Evolutionary conservation across 2,888 invertebrate genomes (phyloP), one percentile per base, ranked within the genome.

Genomic region (Cephus sareptanus): DNA sequence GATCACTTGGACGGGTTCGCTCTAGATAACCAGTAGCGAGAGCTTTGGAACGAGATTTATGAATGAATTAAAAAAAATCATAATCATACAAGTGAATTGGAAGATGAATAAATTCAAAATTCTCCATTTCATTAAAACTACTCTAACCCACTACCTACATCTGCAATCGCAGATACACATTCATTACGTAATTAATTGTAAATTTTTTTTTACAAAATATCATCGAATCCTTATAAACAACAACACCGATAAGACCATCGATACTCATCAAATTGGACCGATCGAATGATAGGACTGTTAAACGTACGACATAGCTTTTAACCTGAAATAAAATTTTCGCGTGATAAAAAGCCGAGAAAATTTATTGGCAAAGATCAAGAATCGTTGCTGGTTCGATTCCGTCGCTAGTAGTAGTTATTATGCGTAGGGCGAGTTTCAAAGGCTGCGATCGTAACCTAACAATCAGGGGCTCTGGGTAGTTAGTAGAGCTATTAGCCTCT

Each of bases 391-490:
- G 74, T 74, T 74, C 37, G 74, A 34, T 31, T 34, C 74, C 34
- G 35, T 35, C 74, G 74, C 74, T 74, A 74, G 12, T 6, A 23
- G 74, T 37, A 37, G 74, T 37, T 74, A 74, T 74, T 74, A 74
- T 74, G 83, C 83, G 81, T 79, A 79, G 81, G 80, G 79, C 81
- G 85, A 82, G 82, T 83, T 85, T 83, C 81, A 81, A 83, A 85
- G 83, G 82, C 81, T 80, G 79, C 80, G 79, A 82, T 84, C 82
- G 81, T 81, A 83, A 83, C 81, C 84, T 82, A 85, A 85, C 84
- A 85, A 85, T 85, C 85, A 84, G 83, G 81, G 82, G 79, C 80
- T 79, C 80, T 31, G 82, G 81, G 83, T 85, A 85, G 85, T 85
- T 85, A 85, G 83, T 75, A 80, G 81, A 80, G 81, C 84, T 85